A percentile compares a stretch with the other conserved stretches of the same genome.
Conservation (phyloP, 2,888 invertebrate species). For the Dryomyza anilis region DNA sequence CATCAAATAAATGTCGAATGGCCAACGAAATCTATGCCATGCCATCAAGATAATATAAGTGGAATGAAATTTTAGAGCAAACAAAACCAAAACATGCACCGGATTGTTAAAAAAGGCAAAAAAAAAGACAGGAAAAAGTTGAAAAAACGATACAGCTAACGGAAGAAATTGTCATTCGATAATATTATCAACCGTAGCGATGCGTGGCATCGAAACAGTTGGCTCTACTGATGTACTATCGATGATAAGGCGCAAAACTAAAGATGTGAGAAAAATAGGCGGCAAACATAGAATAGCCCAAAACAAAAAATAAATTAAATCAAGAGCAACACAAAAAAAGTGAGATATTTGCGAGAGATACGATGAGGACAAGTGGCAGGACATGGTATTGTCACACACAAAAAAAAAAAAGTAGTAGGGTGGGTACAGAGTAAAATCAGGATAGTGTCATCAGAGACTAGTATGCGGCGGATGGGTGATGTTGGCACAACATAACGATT, state of each 20-base stretch:
- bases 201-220: too few relatives aligned
- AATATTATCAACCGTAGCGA: too few relatives aligned
- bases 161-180: too few relatives aligned
- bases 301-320: neutral
- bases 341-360: conserved; percentile 4
- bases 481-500: neutral
- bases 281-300: neutral
- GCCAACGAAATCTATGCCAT: neutral
- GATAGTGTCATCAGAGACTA: too few relatives aligned
- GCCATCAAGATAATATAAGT: neutral
- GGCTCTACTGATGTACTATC: too few relatives aligned
- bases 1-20: neutral
- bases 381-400: too few relatives aligned
- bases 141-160: conserved; percentile 1
- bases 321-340: neutral
- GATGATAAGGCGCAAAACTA: conserved; percentile 3
- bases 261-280: conserved; percentile 27
- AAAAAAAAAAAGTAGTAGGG: neutral
- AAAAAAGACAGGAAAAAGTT: neutral
- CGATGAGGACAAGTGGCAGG: conserved; percentile 6
- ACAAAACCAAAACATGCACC: neutral
- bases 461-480: neutral
- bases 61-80: neutral
- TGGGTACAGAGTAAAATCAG: neutral
- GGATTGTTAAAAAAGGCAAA: neutral